Base-by-base conservation (phyloP, 2,113 vertebrate species). In the Castor canadensis region DNA sequence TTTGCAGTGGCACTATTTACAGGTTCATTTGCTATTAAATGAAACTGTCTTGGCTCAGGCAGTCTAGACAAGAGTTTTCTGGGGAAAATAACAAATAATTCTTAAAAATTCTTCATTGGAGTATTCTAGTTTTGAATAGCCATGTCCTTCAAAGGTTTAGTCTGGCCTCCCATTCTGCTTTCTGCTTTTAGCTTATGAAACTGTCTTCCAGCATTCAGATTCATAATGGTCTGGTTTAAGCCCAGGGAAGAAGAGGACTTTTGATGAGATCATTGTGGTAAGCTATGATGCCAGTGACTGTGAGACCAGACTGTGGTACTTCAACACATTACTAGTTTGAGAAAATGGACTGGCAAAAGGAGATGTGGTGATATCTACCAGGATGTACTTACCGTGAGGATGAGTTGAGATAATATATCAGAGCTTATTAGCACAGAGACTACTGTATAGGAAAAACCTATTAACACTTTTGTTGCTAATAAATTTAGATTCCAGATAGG, bases 41-140 rank as follows among this genome's bases (percentile, higher is more conserved):
- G 20, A 71, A 92, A 8, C 71, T 86, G 22, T 77, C 38, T 92
- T 47, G 54, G 76, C 47, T 89, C 38, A 91, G 64, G 71, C 26
- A 90, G 11, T 87, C 64, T 84, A n/a, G 38, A 47, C n/a, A 62
- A 26, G 28, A 73, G 4, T 88, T 43, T 88, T 72, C 52, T 58
- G 40, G 52, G 28, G 22, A n/a, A 95, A 92, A 76, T 77, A 89
- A 35, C 79, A 43, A 54, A 66, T 64, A 64, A 35, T 56, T 60
- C 47, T 85, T 69, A 22, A 91, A 89, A 87, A 54, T 94, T 94
- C 30, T 11, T 85, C 86, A 32, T 87, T 28, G 69, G 67, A 35
- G 35, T 38, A 60, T 56, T 40, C 22, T 22, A 35, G 6, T 49
- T 97, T 89, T 72, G 35, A 93, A 62, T 62, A 84, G 62, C 32